These are phyloP conservation scores for Eupristina koningsbergeri DNA, from an alignment of 1,140 invertebrate genomes.

Conservation along the genomic window DNA sequence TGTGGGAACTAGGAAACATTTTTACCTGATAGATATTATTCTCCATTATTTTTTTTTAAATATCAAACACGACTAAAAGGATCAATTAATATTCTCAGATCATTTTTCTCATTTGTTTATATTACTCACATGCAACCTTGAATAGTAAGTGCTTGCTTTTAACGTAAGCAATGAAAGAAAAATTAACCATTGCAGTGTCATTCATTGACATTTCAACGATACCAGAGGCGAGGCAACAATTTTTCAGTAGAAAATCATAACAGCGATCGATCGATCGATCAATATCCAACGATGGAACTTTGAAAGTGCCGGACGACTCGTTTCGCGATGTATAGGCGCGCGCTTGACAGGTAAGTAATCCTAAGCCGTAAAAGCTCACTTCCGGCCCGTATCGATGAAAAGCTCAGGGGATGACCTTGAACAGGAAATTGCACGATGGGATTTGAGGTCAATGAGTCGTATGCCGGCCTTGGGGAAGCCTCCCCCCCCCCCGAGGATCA, in stretches of 20 bases:
- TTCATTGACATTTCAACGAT: no score
- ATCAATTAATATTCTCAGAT: no score
- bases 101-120: no score
- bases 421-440: background rate
- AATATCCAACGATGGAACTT: no score
- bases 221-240: no score
- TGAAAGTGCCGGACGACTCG: no score
- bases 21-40: background rate
- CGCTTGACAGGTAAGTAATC: background rate
- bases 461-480: background rate
- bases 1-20: background rate
- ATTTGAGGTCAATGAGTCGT: constrained; percentile 34
- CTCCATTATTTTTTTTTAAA: no score
- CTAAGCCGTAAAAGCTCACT: background rate
- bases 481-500: background rate
- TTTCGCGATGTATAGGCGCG: no score
- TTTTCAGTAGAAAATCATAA: no score
- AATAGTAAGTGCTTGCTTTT: background rate
- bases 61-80: no score
- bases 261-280: no score
- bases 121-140: background rate
- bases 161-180: background rate
- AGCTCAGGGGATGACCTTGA: constrained; percentile 18
- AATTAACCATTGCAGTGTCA: no score
- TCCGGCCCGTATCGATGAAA: background rate